Conservation (phyloP, 2,797 vertebrate species). For the Calcarius lapponicus region DNA sequence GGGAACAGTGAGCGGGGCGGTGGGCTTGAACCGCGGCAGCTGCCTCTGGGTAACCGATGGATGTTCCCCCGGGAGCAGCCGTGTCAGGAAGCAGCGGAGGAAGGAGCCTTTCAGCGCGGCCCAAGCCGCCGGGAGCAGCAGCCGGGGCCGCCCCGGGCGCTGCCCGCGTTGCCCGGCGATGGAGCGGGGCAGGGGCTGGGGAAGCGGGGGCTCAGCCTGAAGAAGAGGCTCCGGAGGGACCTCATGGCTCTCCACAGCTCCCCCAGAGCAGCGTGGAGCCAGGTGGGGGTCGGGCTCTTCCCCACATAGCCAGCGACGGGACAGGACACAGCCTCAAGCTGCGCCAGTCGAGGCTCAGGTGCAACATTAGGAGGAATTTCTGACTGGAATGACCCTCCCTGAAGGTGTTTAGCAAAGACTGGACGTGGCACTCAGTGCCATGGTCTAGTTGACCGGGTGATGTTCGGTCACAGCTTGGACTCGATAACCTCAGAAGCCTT, state of each 20-base stretch:
- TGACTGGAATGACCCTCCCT: background rate
- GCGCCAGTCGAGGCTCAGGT: background rate
- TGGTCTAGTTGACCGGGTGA: no score
- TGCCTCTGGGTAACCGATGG: rapidly evolving
- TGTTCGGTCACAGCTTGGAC: background rate
- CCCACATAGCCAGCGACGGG: rapidly evolving
- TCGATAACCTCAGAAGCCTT: no score
- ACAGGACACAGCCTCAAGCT: background rate
- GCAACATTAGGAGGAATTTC: background rate
- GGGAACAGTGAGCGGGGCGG: rapidly evolving
- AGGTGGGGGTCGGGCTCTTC: no score
- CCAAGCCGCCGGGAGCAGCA: background rate
- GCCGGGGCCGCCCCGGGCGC: background rate
- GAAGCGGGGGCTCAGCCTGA: background rate
- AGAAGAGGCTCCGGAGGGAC: background rate
- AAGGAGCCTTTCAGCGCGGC: rapidly evolving
- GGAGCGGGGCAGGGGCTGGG: background rate
- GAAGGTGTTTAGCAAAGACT: background rate
- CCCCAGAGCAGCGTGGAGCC: rapidly evolving
- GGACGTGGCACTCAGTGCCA: background rate
- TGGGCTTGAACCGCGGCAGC: background rate
- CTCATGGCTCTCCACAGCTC: rapidly evolving
- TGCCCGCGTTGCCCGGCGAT: background rate
- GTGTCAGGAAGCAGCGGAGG: rapidly evolving
- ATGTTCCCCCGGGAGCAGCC: background rate